A percentile compares a stretch with the other conserved stretches of the same genome.
phyloP scores from a whole-genome alignment of 2,888 invertebrate species.

The Aproaerema taeniolella region DNA sequence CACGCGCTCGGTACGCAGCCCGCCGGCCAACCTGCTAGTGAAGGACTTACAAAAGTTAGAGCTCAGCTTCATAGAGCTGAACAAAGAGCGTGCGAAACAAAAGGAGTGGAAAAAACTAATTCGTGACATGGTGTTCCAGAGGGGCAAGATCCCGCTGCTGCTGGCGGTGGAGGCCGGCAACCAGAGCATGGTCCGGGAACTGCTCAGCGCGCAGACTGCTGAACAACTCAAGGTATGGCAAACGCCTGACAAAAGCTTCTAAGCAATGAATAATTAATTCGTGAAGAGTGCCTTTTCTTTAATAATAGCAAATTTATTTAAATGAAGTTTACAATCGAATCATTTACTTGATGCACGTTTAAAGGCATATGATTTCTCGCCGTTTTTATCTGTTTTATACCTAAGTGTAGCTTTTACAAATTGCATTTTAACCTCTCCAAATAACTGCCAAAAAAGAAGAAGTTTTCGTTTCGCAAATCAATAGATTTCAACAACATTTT shows the following conservation, averaged over 20 bases:
- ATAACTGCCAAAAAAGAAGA: too few relatives aligned
- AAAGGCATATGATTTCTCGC: too few relatives aligned
- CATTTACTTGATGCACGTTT: too few relatives aligned
- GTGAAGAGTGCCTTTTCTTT: too few relatives aligned
- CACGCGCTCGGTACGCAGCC: slow-evolving; percentile 43
- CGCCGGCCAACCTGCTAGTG: slow-evolving; percentile 46
- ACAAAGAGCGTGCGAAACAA: slow-evolving; percentile 70
- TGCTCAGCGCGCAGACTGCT: slow-evolving; percentile 90
- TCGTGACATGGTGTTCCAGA: slow-evolving; percentile 82
- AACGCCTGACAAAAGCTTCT: background rate
- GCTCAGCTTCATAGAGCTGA: slow-evolving; percentile 69
- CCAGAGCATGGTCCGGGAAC: slow-evolving; percentile 95
- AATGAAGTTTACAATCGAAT: too few relatives aligned
- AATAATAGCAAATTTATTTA: too few relatives aligned
- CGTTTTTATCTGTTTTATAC: too few relatives aligned
- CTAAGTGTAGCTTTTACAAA: too few relatives aligned
- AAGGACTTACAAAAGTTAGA: slow-evolving; percentile 68
- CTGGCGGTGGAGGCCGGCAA: slow-evolving; percentile 97
- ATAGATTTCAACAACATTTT: slow-evolving; percentile 9
- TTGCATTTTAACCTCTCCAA: too few relatives aligned
- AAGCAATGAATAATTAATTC: too few relatives aligned
- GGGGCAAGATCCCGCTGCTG: slow-evolving; percentile 95
- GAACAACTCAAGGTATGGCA: slow-evolving; percentile 86
- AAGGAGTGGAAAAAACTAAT: slow-evolving; percentile 78
- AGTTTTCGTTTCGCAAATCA: slow-evolving; percentile 4